phyloP scores from a whole-genome alignment of 2,888 invertebrate species.

The Pheosia gnoma region DNA sequence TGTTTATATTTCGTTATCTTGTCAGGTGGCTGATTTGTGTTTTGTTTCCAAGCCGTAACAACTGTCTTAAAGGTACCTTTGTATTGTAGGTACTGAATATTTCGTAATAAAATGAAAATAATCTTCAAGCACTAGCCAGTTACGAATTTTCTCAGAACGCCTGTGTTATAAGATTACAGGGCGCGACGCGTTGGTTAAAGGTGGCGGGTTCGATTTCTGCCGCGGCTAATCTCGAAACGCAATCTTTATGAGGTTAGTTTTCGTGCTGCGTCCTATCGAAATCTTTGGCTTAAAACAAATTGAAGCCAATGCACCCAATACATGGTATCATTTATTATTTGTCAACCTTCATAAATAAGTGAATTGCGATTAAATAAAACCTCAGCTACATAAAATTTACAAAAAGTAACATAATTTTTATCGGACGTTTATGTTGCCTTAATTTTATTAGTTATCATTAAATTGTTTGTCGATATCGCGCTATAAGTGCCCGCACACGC shows the following conservation, averaged over 20 bases:
- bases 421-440: slow-evolving; percentile 3
- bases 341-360: neutral
- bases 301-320: no score
- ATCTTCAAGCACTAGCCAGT: neutral
- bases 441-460: slow-evolving; percentile 7
- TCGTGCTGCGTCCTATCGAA: neutral
- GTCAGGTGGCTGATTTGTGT: slow-evolving; percentile 29
- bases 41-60: slow-evolving; percentile 21
- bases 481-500: slow-evolving; percentile 17
- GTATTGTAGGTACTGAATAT: neutral
- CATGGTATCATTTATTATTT: neutral
- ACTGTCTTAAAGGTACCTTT: slow-evolving; percentile 10
- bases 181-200: neutral
- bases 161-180: slow-evolving; percentile 1
- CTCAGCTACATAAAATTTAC: neutral
- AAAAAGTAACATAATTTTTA: neutral
- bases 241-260: neutral
- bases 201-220: neutral
- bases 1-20: slow-evolving; percentile 63
- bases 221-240: neutral
- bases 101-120: neutral
- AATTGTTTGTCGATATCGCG: slow-evolving; percentile 2
- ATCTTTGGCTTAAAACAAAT: neutral
- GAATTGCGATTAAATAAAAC: neutral
- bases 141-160: neutral